Percentiles rank a stretch among this genome's conserved stretches.
Evolutionary conservation across 2,113 vertebrate genomes (phyloP).

Genomic region (Alaudala cheleensis): DNA sequence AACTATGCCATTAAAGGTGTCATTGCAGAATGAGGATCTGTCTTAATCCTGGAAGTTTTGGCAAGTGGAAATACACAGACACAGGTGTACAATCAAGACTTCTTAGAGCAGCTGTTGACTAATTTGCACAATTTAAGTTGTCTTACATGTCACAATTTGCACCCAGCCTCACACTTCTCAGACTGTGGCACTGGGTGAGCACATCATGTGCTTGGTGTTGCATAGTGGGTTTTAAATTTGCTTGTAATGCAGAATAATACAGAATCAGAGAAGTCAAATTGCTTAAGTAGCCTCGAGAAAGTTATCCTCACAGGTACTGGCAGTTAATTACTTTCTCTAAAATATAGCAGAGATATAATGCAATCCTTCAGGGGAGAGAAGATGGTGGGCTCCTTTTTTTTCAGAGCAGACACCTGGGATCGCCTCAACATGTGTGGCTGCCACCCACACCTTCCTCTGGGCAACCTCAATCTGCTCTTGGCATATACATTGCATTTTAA

Average conservation of each 20-base stretch:
- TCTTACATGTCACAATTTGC: not conserved
- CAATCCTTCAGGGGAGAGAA: not conserved
- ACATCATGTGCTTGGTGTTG: not conserved
- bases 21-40: not conserved
- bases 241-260: not conserved
- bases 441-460: not conserved
- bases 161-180: not conserved
- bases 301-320: not conserved
- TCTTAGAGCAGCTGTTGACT: conserved; percentile 44
- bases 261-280: not conserved
- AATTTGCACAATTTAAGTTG: conserved; percentile 57
- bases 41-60: not conserved
- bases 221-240: not conserved
- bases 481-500: not conserved
- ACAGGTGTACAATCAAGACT: conserved; percentile 48
- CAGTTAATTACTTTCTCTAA: conserved; percentile 3
- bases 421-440: not conserved
- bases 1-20: not conserved
- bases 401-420: not conserved
- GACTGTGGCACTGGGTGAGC: not conserved
- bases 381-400: not conserved
- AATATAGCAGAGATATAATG: not conserved
- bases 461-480: not conserved
- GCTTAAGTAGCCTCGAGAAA: not conserved
- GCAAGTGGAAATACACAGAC: not conserved